Evolutionary conservation across 2,113 vertebrate species (phyloP), one percentile per base, ranked within the genome.

Genomic region (Nerophis lumbriciformis): DNA sequence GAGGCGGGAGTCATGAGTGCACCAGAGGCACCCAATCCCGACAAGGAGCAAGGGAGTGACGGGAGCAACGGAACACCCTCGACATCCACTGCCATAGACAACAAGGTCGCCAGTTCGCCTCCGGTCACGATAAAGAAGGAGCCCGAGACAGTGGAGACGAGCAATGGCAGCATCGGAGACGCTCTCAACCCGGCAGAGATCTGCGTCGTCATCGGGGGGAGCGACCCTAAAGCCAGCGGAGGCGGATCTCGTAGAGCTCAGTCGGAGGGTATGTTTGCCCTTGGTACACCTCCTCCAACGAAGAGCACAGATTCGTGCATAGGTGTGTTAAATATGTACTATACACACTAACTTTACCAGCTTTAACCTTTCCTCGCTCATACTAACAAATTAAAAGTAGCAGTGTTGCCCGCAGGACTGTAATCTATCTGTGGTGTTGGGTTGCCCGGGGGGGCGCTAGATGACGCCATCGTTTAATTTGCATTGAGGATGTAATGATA

Each of bases 121-220:
- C 61, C 82, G 2, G 88, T 94, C 71, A 92, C 91, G 15, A 92
- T 96, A 58, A 98, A 98, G 83, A 92, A 91, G 0, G 96, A 98
- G 78, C 87, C 88, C 0, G 80, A 74, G 2, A 75, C 81, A 35
- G 69, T 87, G 54, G 10, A 93, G 51, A 78, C 82, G 86, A 95
- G 88, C 83, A 93, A 79, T 0, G 89, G 90, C 16, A 96, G 94
- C 70, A 92, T 92, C 0, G 90, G 91, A 1, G 69, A 91, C 0
- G 42, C 42, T 11, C 85, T 87, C 13, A 92, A 93, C 0, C 96
- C 96, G 0, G 94, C 95, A 0, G 96, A 99, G 88, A 99, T 99
- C 89, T 99, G 95, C 2, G 96, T 99, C 79, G 93, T 97, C 69
- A 94, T 99, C 5, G 95, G 95, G 0, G 85, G 84, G 65, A 80